These are phyloP conservation scores for Eupithecia centaureata DNA, from an alignment of 2,888 invertebrate genomes.

Conservation along the genomic window DNA sequence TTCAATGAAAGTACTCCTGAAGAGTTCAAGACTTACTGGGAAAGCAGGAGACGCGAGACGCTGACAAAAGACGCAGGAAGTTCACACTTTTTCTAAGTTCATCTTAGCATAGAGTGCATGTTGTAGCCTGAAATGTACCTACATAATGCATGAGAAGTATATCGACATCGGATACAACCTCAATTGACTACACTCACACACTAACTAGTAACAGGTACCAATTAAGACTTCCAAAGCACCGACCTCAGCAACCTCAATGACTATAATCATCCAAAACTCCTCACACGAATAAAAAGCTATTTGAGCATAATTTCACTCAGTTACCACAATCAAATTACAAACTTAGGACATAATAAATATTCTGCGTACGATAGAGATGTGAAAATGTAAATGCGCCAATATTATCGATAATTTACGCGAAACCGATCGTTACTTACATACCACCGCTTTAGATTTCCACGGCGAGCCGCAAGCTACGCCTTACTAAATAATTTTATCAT, in stretches of 20 bases:
- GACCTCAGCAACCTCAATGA: neutral
- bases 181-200: neutral
- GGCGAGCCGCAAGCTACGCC: constrained; percentile 29
- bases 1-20: too few relatives aligned
- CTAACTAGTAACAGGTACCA: neutral
- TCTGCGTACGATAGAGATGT: constrained; percentile 45
- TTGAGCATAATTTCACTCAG: constrained; percentile 29
- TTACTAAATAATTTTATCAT: constrained; percentile 52
- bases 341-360: neutral
- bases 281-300: constrained; percentile 27
- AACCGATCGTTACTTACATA: constrained; percentile 43
- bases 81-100: too few relatives aligned
- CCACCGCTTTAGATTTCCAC: constrained; percentile 47
- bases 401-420: constrained; percentile 49
- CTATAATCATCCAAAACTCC: constrained; percentile 15
- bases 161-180: neutral
- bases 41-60: too few relatives aligned
- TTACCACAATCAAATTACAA: constrained; percentile 22
- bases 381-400: constrained; percentile 49
- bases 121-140: too few relatives aligned
- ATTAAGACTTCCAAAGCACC: neutral
- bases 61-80: too few relatives aligned
- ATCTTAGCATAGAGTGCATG: too few relatives aligned
- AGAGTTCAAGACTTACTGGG: too few relatives aligned
- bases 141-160: neutral